Percentiles rank a stretch among this genome's conserved stretches.
Evolutionary conservation across 2,797 vertebrate species (phyloP).

Genomic region (Podargus strigoides): DNA sequence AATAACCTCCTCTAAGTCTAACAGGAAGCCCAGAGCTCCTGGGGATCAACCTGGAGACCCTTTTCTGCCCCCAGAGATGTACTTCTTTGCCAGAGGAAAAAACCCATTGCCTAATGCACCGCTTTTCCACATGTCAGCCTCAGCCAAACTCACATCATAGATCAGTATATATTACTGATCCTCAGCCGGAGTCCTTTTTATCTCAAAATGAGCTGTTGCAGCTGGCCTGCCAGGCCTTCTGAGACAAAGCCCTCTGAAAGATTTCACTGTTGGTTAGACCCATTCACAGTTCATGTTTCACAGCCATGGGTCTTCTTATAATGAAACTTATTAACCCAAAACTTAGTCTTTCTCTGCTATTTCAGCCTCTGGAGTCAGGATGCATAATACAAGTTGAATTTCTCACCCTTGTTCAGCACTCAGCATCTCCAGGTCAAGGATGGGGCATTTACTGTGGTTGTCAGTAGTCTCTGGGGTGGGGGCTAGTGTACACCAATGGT

Average conservation of each 20-base stretch:
- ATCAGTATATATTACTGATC: not conserved
- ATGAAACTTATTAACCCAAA: not conserved
- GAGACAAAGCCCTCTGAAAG: not conserved
- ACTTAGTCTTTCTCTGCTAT: not conserved
- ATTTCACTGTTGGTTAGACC: not conserved
- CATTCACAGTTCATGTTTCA: not conserved
- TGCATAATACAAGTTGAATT: rapidly evolving
- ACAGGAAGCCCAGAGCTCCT: not conserved
- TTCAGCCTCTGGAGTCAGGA: rapidly evolving
- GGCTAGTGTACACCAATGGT: rapidly evolving
- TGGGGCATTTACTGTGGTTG: rapidly evolving
- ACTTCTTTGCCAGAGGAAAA: not conserved
- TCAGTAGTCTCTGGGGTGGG: not conserved
- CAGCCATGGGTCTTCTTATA: not conserved
- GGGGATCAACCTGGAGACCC: not conserved
- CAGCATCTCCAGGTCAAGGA: not conserved
- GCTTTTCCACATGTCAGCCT: not conserved
- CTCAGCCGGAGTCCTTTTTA: not conserved
- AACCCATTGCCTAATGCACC: not conserved
- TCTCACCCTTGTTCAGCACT: not conserved
- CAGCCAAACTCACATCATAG: not conserved
- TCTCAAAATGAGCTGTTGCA: not conserved
- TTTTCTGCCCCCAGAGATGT: not conserved
- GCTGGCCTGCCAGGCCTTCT: not conserved
- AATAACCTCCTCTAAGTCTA: not conserved